A percentile compares a stretch with the other conserved stretches of the same genome.
phyloP scores from a whole-genome alignment of 2,113 vertebrate species.

The Albula goreensis region DNA sequence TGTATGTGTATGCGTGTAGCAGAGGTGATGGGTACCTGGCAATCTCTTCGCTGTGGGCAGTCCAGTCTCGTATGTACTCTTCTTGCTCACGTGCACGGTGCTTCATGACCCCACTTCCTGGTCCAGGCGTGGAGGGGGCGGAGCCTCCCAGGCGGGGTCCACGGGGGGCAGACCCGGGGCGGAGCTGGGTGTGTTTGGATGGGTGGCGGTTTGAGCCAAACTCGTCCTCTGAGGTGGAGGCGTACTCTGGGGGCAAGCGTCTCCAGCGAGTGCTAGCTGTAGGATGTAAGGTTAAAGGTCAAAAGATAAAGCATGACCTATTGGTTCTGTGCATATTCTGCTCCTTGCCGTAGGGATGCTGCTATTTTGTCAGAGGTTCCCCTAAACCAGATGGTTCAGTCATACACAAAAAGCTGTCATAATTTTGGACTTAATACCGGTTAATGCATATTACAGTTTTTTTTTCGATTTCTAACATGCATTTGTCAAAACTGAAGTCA shows the following conservation, averaged over 20 bases:
- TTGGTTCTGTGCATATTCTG: too few relatives aligned
- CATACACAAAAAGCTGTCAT: too few relatives aligned
- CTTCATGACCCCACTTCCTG: slow-evolving; percentile 78
- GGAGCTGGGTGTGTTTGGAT: slow-evolving; percentile 85
- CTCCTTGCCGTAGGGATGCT: too few relatives aligned
- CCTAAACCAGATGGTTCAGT: too few relatives aligned
- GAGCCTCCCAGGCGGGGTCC: slow-evolving; percentile 74
- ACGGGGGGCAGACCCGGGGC: slow-evolving; percentile 84
- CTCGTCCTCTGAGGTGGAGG: slow-evolving; percentile 99
- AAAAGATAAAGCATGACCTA: neutral
- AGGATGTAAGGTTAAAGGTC: neutral
- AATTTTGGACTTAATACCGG: too few relatives aligned
- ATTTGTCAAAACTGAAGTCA: too few relatives aligned
- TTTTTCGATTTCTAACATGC: too few relatives aligned
- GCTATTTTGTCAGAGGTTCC: too few relatives aligned
- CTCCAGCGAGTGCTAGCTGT: slow-evolving; percentile 92
- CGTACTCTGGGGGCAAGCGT: slow-evolving; percentile 95
- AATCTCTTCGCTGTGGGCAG: slow-evolving; percentile 96
- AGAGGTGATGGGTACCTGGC: slow-evolving; percentile 81
- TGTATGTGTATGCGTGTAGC: slow-evolving; percentile 2
- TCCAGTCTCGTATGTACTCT: slow-evolving; percentile 97
- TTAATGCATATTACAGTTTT: too few relatives aligned
- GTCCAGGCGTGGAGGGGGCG: slow-evolving; percentile 55
- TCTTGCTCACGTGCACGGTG: slow-evolving; percentile 95
- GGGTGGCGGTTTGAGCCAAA: slow-evolving; percentile 93